These are phyloP conservation scores for Coturnix japonica DNA, from an alignment of 2,113 vertebrate genomes.

Conservation along the genomic window DNA sequence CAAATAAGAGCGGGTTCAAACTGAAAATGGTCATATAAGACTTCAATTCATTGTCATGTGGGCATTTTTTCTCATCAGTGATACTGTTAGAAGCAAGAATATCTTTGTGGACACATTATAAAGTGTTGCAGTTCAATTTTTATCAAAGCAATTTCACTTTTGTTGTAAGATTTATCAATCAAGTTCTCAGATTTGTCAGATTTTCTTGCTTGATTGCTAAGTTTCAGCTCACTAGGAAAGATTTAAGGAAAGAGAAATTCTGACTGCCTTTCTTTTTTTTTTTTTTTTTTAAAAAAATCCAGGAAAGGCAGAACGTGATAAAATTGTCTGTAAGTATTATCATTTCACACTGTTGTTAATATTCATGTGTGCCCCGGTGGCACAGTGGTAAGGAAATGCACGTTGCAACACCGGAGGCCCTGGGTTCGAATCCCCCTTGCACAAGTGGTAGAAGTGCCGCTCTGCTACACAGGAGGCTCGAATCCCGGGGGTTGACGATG, in stretches of 20 bases:
- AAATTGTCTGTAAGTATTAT: constrained; percentile 62
- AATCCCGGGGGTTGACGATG: no score
- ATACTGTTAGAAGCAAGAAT: neutral
- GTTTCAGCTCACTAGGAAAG: neutral
- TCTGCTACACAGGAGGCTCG: no score
- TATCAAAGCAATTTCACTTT: neutral
- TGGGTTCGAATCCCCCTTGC: no score
- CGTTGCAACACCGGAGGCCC: no score
- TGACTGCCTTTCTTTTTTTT: neutral
- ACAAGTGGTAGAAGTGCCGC: no score
- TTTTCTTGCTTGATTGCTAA: neutral
- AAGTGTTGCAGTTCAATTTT: neutral
- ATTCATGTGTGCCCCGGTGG: no score
- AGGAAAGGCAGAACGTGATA: constrained; percentile 64
- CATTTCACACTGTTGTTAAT: neutral
- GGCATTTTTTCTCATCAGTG: neutral
- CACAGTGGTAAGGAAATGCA: no score
- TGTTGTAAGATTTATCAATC: neutral
- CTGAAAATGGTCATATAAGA: neutral
- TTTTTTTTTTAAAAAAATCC: constrained; percentile 37
- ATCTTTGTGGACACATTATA: neutral
- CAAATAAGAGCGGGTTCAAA: neutral
- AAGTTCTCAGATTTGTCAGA: neutral
- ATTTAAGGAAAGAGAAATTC: neutral
- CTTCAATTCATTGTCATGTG: neutral